Conservation (phyloP, 2,888 invertebrate species). For the Galeruca laticollis region DNA sequence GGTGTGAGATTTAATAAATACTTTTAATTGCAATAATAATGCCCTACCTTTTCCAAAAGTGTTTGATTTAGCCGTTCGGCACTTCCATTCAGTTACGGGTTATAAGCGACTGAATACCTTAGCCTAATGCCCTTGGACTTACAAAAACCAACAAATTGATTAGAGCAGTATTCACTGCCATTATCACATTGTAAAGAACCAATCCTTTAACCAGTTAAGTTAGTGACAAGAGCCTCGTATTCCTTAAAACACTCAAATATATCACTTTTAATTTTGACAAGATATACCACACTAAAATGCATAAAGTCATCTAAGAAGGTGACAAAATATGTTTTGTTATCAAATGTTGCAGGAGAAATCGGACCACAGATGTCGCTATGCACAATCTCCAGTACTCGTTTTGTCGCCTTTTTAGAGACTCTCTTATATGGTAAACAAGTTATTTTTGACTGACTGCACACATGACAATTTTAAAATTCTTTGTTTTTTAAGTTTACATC, state of each 20-base stretch:
- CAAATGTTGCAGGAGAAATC: too few relatives aligned
- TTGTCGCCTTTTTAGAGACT: slow-evolving; percentile 19
- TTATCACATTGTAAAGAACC: slow-evolving; percentile 26
- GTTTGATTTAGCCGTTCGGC: slow-evolving; percentile 11
- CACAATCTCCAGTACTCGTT: slow-evolving; percentile 1
- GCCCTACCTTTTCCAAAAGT: slow-evolving; percentile 20
- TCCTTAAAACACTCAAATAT: slow-evolving; percentile 12
- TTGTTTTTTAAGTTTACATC: slow-evolving; percentile 12
- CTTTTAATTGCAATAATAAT: slow-evolving; percentile 17
- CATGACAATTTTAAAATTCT: slow-evolving; percentile 11
- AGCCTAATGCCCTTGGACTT: slow-evolving; percentile 11
- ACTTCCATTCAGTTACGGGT: slow-evolving; percentile 16
- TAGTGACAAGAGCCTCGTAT: slow-evolving; percentile 18
- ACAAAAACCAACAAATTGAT: slow-evolving; percentile 22
- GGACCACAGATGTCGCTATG: too few relatives aligned
- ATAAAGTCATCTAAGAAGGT: too few relatives aligned
- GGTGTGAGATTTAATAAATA: slow-evolving; percentile 21
- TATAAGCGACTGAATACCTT: slow-evolving; percentile 15
- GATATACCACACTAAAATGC: slow-evolving; percentile 18
- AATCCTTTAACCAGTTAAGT: slow-evolving; percentile 14
- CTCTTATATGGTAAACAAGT: slow-evolving; percentile 24
- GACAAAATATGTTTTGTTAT: too few relatives aligned
- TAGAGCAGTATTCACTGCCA: slow-evolving; percentile 15
- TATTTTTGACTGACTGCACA: slow-evolving; percentile 16
- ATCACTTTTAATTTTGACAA: slow-evolving; percentile 18